Percentiles rank a stretch among this genome's conserved stretches.
These are phyloP conservation scores for Leontocebus nigricollis DNA, from an alignment of 2,797 vertebrate genomes.

Conservation along the genomic window DNA sequence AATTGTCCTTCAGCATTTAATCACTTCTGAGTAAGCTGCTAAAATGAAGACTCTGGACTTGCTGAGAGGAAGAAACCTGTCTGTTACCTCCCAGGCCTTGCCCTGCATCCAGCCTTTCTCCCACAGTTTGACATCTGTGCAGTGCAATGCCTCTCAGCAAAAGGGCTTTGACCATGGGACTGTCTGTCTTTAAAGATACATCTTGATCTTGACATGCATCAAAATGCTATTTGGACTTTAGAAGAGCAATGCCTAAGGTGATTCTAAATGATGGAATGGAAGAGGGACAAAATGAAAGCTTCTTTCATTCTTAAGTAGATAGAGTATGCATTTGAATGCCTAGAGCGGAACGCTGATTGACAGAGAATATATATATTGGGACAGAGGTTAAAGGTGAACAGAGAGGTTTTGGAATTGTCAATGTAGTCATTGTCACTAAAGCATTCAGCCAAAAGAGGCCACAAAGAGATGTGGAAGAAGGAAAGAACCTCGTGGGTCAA, in stretches of 20 bases:
- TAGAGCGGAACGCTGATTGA: constrained; percentile 70
- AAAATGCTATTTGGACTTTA: constrained; percentile 64
- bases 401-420: constrained; percentile 73
- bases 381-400: constrained; percentile 79
- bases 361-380: constrained; percentile 71
- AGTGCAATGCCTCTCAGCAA: neutral
- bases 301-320: constrained; percentile 74
- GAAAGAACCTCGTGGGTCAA: constrained; percentile 64
- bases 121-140: constrained; percentile 25
- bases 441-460: constrained; percentile 77
- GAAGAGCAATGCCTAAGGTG: constrained; percentile 69
- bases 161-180: constrained; percentile 49
- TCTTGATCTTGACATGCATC: constrained; percentile 72
- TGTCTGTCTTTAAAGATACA: constrained; percentile 59
- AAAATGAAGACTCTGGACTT: neutral
- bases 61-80: neutral
- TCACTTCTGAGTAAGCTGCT: neutral
- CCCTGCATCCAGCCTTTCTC: neutral
- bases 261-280: constrained; percentile 65
- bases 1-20: neutral
- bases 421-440: constrained; percentile 73
- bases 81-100: neutral
- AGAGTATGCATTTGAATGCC: constrained; percentile 66
- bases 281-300: constrained; percentile 68
- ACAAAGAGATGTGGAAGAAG: constrained; percentile 45